Evolutionary conservation across 2,113 vertebrate genomes (phyloP).

Genomic region (Copsychus sechellarum): DNA sequence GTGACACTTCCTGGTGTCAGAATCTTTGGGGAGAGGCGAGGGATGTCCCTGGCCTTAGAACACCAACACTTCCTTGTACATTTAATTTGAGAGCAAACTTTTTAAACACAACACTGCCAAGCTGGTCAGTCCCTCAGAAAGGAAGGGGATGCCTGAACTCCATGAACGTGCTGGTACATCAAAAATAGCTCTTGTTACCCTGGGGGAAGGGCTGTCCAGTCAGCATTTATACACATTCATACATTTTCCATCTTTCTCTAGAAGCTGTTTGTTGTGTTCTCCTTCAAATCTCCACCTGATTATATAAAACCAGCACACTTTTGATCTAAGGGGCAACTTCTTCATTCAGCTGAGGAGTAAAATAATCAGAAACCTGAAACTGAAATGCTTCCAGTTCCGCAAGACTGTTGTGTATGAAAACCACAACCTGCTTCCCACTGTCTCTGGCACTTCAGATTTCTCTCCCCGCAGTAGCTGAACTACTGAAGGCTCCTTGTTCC

Average conservation of each 20-base stretch:
- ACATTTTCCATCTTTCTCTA: background rate
- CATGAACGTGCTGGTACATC: accelerated
- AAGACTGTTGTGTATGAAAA: accelerated
- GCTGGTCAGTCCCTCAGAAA: background rate
- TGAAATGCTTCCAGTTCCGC: background rate
- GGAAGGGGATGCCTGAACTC: background rate
- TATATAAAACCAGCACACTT: background rate
- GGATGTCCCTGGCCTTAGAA: background rate
- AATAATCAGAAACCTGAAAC: background rate
- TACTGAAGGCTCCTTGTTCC: background rate
- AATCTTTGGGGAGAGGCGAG: background rate
- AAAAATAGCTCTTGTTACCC: background rate
- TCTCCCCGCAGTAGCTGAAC: background rate
- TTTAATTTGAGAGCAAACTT: background rate
- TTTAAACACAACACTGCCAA: background rate
- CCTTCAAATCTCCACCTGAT: background rate
- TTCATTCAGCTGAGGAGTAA: background rate
- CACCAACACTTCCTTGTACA: background rate
- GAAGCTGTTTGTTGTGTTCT: background rate
- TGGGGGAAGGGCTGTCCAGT: background rate
- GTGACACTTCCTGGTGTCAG: background rate
- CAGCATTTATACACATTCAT: accelerated
- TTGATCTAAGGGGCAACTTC: background rate
- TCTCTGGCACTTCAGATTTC: background rate
- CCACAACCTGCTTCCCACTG: background rate